Evolutionary conservation across 2,113 vertebrate genomes (phyloP).

Genomic region (Phodopus roborovskii): DNA sequence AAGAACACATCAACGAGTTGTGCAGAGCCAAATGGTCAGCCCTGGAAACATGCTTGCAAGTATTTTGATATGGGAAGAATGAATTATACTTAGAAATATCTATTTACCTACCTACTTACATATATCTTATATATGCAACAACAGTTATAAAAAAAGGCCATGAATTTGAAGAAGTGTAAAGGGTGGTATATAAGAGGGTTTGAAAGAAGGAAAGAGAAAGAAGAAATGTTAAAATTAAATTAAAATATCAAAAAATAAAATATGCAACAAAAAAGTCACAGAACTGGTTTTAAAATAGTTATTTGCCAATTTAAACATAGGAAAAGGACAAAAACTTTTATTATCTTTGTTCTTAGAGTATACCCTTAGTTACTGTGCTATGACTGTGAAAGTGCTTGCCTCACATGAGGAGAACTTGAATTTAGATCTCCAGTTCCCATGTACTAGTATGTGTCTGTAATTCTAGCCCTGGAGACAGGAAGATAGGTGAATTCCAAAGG

Average conservation of each 20-base stretch:
- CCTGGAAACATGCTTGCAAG: not conserved
- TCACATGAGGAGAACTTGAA: not conserved
- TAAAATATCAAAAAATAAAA: not conserved
- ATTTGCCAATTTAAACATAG: not conserved
- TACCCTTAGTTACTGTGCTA: not conserved
- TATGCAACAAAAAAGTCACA: not conserved
- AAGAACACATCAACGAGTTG: not conserved
- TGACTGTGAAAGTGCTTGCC: not conserved
- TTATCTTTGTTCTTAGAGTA: not conserved
- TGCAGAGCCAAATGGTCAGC: not conserved
- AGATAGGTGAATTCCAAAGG: not conserved
- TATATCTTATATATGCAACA: not conserved
- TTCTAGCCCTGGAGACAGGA: not conserved
- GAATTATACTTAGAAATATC: not conserved
- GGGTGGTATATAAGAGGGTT: not conserved
- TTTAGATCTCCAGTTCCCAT: too few species aligned
- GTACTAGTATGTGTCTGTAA: not conserved
- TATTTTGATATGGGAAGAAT: not conserved
- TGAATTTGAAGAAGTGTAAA: not conserved
- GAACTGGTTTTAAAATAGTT: not conserved
- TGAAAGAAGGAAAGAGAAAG: not conserved
- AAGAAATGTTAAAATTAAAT: not conserved
- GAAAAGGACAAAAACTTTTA: not conserved
- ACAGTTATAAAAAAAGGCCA: not conserved
- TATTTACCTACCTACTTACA: not conserved